Conservation (phyloP, 2,888 invertebrate species). For the Phalera bucephala region DNA sequence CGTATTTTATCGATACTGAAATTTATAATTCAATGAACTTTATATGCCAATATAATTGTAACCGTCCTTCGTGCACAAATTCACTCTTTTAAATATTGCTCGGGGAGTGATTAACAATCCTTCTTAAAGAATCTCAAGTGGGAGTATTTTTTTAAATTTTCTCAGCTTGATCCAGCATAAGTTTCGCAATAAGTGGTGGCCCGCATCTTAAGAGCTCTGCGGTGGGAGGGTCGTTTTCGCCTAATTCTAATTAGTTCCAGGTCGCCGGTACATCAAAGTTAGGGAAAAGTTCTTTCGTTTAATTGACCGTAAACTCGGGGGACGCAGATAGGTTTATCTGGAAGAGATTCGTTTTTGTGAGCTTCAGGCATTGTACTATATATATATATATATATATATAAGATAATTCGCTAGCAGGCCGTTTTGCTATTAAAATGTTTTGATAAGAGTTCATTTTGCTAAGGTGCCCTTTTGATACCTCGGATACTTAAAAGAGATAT, state of each 20-base stretch:
- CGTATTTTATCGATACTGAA: too few species aligned
- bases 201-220: slow-evolving; percentile 32
- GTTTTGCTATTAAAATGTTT: too few species aligned
- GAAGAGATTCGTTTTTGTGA: slow-evolving; percentile 39
- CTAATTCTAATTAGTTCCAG: slow-evolving; percentile 74
- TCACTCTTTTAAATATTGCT: neutral
- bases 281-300: slow-evolving; percentile 65
- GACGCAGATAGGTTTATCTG: slow-evolving; percentile 51
- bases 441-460: too few species aligned
- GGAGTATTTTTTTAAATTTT: slow-evolving; percentile 32
- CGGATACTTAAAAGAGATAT: too few species aligned
- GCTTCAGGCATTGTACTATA: too few species aligned
- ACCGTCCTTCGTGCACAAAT: neutral
- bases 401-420: too few species aligned
- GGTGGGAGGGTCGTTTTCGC: slow-evolving; percentile 49
- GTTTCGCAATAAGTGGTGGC: slow-evolving; percentile 42
- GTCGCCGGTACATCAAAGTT: slow-evolving; percentile 72
- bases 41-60: too few species aligned
- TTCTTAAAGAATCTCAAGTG: slow-evolving; percentile 21
- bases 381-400: too few species aligned
- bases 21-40: too few species aligned
- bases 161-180: slow-evolving; percentile 35
- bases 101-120: slow-evolving; percentile 22
- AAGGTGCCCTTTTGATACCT: too few species aligned
- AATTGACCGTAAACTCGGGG: too few species aligned